Conservation (phyloP, 2,888 invertebrate species). For the Aelia acuminata region DNA sequence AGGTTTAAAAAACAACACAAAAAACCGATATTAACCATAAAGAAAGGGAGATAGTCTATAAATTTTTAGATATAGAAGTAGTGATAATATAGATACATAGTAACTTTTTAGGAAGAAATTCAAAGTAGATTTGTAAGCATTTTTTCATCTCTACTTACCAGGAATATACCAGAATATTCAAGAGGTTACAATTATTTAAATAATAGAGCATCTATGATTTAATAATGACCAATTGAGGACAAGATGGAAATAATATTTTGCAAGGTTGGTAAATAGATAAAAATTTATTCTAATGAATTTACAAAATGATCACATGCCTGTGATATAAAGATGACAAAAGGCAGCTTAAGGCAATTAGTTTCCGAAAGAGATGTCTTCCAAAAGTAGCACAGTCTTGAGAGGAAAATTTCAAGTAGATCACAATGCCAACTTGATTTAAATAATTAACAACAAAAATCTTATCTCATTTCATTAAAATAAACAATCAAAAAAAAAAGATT, state of each 20-base stretch:
- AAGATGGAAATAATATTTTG: not conserved
- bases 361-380: not conserved
- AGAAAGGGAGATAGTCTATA: too few species aligned
- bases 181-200: too few species aligned
- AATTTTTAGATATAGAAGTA: too few species aligned
- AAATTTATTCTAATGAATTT: constrained; percentile 32
- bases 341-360: constrained; percentile 34
- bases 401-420: not conserved
- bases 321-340: not conserved
- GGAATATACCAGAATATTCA: too few species aligned
- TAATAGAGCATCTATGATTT: too few species aligned
- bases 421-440: too few species aligned
- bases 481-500: not conserved
- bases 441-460: not conserved
- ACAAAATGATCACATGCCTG: not conserved
- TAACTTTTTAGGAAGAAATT: too few species aligned
- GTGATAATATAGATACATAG: too few species aligned
- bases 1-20: too few species aligned
- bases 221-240: not conserved
- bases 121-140: too few species aligned
- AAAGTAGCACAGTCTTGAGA: not conserved
- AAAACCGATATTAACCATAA: too few species aligned
- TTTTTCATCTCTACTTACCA: too few species aligned
- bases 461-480: not conserved
- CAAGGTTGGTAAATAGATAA: not conserved